Evolutionary conservation across 2,113 vertebrate genomes (phyloP), one percentile per base, ranked within the genome.

Genomic region (Scomber colias): DNA sequence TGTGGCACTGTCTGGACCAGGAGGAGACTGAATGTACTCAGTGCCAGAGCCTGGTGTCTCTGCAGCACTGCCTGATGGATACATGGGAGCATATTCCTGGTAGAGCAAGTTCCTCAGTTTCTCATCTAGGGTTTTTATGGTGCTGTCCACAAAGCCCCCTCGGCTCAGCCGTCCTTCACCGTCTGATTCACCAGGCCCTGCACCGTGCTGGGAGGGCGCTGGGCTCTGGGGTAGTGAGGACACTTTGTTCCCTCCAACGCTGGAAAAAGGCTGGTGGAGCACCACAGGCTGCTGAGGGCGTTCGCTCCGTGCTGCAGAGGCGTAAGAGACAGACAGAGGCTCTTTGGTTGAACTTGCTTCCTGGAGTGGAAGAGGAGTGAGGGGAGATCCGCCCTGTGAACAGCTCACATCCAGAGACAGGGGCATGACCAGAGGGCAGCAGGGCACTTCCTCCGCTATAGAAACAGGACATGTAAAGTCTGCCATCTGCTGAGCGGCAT

Each of bases 41-140:
- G 92, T 82, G 19, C 97, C 94, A 0, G 95, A 95, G n/a, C 93
- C 92, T 1, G 93, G 94, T 0, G 95, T 95, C 73, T 97, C 97
- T 0, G 96, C 95, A 0, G 95, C 92, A 53, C 94, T 95, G 0
- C 96, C 96, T 0, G 96, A 95, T 2, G 96, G 95, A n/a, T 97
- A 97, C 79, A 97, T 96, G 0, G 97, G 97, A 15, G 96, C 94
- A 0, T 98, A 97, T 53, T 99, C 98, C 92, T 99, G 98, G 90
- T 99, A 99, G 1, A 99, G 96, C 66, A 99, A 89, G 60, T 97
- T 99, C 70, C 98, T 95, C 27, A 99, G 85, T 77, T 99, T 99
- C 92, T 99, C 98, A 3, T 99, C 98, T 1, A 99, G 93, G 19
- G 97, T 97, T 93, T 99, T 99, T 61, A 99, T 99, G 0, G 98